A percentile compares a stretch with the other conserved stretches of the same genome.
phyloP scores from a whole-genome alignment of 2,888 invertebrate genomes.

The Caenorhabditis macrosperma region DNA sequence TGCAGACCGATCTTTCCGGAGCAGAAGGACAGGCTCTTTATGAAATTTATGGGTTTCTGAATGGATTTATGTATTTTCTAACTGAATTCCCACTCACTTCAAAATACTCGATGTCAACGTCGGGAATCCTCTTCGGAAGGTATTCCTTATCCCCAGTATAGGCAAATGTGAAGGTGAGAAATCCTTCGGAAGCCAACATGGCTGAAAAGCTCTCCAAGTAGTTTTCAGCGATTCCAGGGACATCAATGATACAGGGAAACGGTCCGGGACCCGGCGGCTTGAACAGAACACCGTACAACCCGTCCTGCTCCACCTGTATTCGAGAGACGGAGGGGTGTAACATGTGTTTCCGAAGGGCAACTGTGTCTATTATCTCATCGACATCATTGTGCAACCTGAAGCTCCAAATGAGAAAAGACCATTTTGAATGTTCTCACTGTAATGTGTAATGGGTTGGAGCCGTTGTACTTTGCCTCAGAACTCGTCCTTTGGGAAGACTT shows the following conservation, averaged over 20 bases:
- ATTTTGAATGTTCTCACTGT: not conserved
- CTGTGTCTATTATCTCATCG: not conserved
- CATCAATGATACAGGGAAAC: slow-evolving; percentile 9
- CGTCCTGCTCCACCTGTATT: slow-evolving; percentile 16
- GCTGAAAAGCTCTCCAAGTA: not conserved
- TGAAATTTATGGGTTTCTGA: slow-evolving; percentile 37
- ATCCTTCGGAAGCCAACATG: slow-evolving; percentile 43
- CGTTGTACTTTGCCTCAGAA: too few species aligned
- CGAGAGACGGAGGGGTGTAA: slow-evolving; percentile 13
- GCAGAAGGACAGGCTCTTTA: slow-evolving; percentile 14
- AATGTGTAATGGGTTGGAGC: not conserved
- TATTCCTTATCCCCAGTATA: slow-evolving; percentile 16
- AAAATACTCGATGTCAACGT: slow-evolving; percentile 25
- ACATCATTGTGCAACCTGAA: not conserved
- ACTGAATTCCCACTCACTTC: too few species aligned
- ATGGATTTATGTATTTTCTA: too few species aligned
- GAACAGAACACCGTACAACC: slow-evolving; percentile 26
- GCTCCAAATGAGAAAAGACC: too few species aligned
- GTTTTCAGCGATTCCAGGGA: slow-evolving; percentile 14
- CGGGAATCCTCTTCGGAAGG: slow-evolving; percentile 17
- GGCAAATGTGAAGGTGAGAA: slow-evolving; percentile 34
- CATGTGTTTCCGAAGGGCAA: slow-evolving; percentile 25
- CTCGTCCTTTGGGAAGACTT: too few species aligned
- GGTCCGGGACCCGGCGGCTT: slow-evolving; percentile 36
- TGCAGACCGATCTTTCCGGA: not conserved